These are phyloP conservation scores for Ophioderma brevispina DNA, from an alignment of 35 echinoderm and acorn worm species.

Conservation along the genomic window DNA sequence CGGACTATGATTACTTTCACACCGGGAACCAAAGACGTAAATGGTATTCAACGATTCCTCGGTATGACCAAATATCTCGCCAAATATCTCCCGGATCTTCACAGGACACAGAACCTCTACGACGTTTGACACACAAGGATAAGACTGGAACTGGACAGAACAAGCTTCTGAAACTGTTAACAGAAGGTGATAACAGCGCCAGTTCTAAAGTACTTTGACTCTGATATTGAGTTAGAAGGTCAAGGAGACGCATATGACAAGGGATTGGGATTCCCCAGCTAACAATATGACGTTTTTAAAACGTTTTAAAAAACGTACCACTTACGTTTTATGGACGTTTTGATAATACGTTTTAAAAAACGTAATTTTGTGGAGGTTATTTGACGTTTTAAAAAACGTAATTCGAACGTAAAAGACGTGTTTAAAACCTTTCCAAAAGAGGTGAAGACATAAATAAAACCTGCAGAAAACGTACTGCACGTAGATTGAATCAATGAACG, in stretches of 20 bases:
- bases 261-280: slow-evolving; percentile 50
- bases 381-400: no score
- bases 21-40: slow-evolving; percentile 16
- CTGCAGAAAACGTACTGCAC: no score
- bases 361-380: no score
- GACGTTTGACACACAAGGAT: slow-evolving; percentile 59
- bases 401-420: no score
- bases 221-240: slow-evolving; percentile 35
- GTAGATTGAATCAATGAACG: no score
- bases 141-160: slow-evolving; percentile 29
- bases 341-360: no score
- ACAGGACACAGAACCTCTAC: slow-evolving; percentile 53
- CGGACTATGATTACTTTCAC: no score
- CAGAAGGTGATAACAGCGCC: slow-evolving; percentile 30
- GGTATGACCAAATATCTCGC: slow-evolving; percentile 70
- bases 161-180: slow-evolving; percentile 53
- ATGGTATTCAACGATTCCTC: slow-evolving; percentile 44
- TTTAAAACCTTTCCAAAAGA: no score
- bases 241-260: slow-evolving; percentile 67
- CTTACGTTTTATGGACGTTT: no score
- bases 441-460: no score
- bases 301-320: no score
- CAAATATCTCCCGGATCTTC: slow-evolving; percentile 64
- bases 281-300: no score
- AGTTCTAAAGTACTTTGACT: slow-evolving; percentile 58